These are phyloP conservation scores for Arenaria interpres DNA, from an alignment of 2,113 vertebrate species.

Conservation along the genomic window DNA sequence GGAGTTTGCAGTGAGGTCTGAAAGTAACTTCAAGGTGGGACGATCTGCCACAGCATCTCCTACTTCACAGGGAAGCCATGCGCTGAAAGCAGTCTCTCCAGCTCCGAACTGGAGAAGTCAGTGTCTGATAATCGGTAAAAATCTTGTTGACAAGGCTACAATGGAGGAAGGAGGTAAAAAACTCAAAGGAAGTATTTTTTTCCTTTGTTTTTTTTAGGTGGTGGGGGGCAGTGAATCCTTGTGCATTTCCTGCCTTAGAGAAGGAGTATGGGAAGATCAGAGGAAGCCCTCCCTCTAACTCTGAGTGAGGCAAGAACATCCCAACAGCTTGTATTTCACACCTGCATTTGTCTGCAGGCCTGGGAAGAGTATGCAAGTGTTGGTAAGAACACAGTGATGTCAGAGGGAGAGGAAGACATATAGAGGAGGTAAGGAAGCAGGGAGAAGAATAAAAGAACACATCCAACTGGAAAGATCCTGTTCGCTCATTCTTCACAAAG, in stretches of 20 bases:
- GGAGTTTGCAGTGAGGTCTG: not conserved
- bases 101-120: not conserved
- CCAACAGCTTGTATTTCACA: not conserved
- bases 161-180: not conserved
- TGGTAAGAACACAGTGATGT: not conserved
- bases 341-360: not conserved
- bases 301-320: not conserved
- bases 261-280: not conserved
- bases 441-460: not conserved
- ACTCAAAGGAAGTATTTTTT: not conserved
- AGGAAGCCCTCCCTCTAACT: not conserved
- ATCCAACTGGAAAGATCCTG: not conserved
- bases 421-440: not conserved
- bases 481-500: not conserved
- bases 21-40: not conserved
- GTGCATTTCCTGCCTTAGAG: not conserved
- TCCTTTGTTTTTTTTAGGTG: not conserved
- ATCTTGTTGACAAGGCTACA: not conserved
- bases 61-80: not conserved
- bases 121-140: not conserved
- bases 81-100: not conserved
- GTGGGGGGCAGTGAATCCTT: not conserved
- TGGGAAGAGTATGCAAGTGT: not conserved
- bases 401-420: not conserved
- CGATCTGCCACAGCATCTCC: not conserved